These are phyloP conservation scores for Argopecten irradians DNA, from an alignment of 1,140 invertebrate species.

Conservation along the genomic window DNA sequence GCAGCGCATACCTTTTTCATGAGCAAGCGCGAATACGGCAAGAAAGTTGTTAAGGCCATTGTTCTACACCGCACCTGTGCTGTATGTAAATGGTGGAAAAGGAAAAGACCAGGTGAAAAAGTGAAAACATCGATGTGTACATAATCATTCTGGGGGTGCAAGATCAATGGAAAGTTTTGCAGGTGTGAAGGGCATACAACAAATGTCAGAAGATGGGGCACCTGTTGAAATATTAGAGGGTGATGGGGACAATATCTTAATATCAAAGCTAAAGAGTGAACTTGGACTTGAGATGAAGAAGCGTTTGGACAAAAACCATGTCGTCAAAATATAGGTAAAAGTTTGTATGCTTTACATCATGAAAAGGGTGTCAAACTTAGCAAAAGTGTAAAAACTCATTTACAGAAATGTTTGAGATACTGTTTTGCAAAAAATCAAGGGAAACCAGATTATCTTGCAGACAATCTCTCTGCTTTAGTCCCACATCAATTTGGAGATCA, in stretches of 20 bases:
- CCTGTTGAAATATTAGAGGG: conserved; percentile 40
- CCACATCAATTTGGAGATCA: conserved; percentile 42
- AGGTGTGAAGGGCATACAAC: conserved; percentile 29
- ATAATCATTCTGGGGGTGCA: conserved; percentile 40
- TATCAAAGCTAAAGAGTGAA: conserved; percentile 24
- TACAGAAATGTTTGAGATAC: conserved; percentile 34
- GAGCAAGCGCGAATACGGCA: conserved; percentile 36
- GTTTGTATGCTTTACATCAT: conserved; percentile 27
- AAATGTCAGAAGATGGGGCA: conserved; percentile 29
- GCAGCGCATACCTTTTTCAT: conserved; percentile 43
- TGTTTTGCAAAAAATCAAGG: conserved; percentile 39
- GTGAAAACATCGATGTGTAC: conserved; percentile 34
- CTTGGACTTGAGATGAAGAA: not conserved
- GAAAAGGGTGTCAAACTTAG: conserved; percentile 41
- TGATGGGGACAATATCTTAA: conserved; percentile 36
- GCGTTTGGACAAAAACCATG: conserved; percentile 19
- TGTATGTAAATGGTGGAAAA: conserved; percentile 20
- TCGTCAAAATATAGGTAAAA: conserved; percentile 31
- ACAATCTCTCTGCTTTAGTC: not conserved
- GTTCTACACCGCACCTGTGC: conserved; percentile 28
- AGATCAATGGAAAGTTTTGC: conserved; percentile 20
- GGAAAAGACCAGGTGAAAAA: conserved; percentile 14
- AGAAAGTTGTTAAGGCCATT: conserved; percentile 37
- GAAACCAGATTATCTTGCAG: not conserved
- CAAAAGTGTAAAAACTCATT: conserved; percentile 30